Percentiles rank a stretch among this genome's conserved stretches.
These are phyloP conservation scores for Galendromus occidentalis DNA, from an alignment of 1,140 invertebrate genomes.

Conservation along the genomic window DNA sequence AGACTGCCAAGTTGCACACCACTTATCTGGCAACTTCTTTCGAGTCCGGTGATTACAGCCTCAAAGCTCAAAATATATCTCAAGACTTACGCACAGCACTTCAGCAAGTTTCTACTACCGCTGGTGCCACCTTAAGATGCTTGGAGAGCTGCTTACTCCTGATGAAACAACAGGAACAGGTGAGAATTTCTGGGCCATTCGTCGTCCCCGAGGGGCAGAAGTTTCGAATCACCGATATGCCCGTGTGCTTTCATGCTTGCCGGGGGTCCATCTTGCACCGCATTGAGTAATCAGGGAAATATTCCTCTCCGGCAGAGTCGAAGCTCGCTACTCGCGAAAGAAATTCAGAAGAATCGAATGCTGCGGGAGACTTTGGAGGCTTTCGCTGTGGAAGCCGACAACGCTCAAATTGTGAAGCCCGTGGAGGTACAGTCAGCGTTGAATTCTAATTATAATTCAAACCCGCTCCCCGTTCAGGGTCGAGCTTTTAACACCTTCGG, in stretches of 20 bases:
- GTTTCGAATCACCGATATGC: no score
- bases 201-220: not conserved
- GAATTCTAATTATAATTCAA: no score
- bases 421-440: not conserved
- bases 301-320: not conserved
- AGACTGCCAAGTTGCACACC: not conserved
- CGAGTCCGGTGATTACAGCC: not conserved
- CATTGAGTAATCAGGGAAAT: not conserved
- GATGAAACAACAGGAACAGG: slow-evolving; percentile 1
- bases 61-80: not conserved
- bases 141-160: not conserved
- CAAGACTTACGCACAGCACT: not conserved
- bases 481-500: no score
- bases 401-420: not conserved
- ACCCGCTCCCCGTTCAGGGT: no score
- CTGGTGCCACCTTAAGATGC: not conserved
- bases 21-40: not conserved
- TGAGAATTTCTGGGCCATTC: not conserved
- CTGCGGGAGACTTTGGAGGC: not conserved
- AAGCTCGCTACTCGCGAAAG: not conserved
- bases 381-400: not conserved
- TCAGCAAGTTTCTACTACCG: not conserved
- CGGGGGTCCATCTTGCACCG: not conserved
- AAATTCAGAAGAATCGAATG: slow-evolving; percentile 3
- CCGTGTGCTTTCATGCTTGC: not conserved